Conservation (phyloP, 2,797 vertebrate genomes). For the Gymnocypris eckloni region DNA sequence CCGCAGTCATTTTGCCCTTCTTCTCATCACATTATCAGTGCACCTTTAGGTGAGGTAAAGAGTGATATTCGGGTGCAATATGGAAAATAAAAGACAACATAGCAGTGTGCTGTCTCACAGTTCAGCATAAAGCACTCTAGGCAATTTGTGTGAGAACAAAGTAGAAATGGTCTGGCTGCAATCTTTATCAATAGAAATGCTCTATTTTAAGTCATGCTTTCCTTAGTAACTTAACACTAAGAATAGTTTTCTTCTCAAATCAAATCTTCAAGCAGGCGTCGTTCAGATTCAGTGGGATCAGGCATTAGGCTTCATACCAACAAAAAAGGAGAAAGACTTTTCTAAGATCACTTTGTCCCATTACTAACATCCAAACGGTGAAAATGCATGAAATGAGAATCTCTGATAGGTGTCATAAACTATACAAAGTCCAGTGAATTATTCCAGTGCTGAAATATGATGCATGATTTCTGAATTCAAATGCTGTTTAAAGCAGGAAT, state of each 20-base stretch:
- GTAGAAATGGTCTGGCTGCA: slow-evolving; percentile 19
- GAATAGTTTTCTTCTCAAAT: slow-evolving; percentile 38
- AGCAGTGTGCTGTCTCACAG: slow-evolving; percentile 27
- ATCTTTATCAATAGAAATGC: slow-evolving; percentile 47
- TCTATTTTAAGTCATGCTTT: slow-evolving; percentile 51
- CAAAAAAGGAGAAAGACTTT: neutral
- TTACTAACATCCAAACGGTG: neutral
- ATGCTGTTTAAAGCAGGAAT: neutral
- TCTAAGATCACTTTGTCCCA: neutral
- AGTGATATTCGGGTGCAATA: slow-evolving; percentile 40
- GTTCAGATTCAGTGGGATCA: slow-evolving; percentile 30
- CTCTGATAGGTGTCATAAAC: neutral
- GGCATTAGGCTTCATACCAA: neutral
- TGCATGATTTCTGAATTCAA: neutral
- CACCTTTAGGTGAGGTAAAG: slow-evolving; percentile 73
- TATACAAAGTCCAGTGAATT: neutral
- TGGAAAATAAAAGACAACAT: slow-evolving; percentile 12
- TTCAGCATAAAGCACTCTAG: slow-evolving; percentile 16
- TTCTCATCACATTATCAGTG: slow-evolving; percentile 52
- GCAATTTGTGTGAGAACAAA: slow-evolving; percentile 32
- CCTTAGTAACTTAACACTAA: slow-evolving; percentile 29
- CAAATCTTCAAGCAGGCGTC: slow-evolving; percentile 33
- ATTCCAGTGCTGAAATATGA: neutral
- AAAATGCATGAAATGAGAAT: neutral
- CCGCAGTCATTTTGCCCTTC: slow-evolving; percentile 20